These are phyloP conservation scores for Atractosteus spatula DNA, from an alignment of 2,113 vertebrate genomes.

Conservation along the genomic window DNA sequence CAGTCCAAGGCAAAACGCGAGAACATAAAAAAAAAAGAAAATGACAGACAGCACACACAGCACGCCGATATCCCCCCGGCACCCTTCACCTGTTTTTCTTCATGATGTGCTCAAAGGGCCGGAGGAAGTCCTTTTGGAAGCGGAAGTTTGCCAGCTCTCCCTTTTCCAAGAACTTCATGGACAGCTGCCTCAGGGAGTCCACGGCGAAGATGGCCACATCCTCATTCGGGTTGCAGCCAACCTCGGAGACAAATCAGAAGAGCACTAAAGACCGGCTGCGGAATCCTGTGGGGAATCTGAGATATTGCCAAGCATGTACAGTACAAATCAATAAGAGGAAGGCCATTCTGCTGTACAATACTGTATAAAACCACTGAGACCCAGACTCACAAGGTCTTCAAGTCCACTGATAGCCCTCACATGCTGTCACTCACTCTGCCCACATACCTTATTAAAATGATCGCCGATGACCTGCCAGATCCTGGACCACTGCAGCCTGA, in stretches of 20 bases:
- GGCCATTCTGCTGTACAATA: too few species aligned
- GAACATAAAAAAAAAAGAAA: too few species aligned
- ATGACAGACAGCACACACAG: too few species aligned
- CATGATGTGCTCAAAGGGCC: slow-evolving; percentile 97
- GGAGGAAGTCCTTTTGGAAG: slow-evolving; percentile 96
- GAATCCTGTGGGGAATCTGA: too few species aligned
- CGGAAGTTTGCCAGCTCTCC: slow-evolving; percentile 96
- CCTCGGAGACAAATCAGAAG: slow-evolving; percentile 55
- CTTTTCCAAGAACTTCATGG: slow-evolving; percentile 98
- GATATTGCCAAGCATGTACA: too few species aligned
- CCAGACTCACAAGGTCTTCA: too few species aligned
- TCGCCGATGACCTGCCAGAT: slow-evolving; percentile 98
- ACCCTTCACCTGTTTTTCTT: slow-evolving; percentile 89
- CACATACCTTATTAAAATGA: slow-evolving; percentile 92
- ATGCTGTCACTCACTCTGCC: too few species aligned
- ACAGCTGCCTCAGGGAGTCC: slow-evolving; percentile 91
- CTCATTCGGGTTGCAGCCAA: slow-evolving; percentile 97
- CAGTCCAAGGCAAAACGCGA: too few species aligned
- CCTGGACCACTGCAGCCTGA: slow-evolving; percentile 94
- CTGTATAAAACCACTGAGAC: too few species aligned
- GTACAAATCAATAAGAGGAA: not conserved
- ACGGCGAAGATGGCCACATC: slow-evolving; percentile 97
- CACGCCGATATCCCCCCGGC: too few species aligned
- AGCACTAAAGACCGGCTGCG: not conserved
- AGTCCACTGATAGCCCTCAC: too few species aligned